phyloP scores from a whole-genome alignment of 2,113 vertebrate species.

The Ailuropoda melanoleuca region DNA sequence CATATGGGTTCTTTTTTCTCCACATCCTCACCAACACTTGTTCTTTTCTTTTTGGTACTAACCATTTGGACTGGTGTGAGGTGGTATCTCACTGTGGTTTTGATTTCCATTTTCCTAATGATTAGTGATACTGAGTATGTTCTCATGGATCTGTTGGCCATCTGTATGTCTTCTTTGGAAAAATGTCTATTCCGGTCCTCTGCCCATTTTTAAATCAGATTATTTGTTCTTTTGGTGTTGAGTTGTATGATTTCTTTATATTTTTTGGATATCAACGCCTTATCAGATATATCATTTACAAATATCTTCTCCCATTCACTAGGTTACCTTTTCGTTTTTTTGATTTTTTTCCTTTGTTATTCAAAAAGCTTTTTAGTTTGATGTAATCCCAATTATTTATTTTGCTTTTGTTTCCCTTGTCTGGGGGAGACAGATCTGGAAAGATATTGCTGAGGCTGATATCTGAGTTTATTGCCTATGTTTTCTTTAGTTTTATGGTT shows the following conservation, averaged over 20 bases:
- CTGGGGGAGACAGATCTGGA: background rate
- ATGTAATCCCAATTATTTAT: background rate
- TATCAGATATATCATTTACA: background rate
- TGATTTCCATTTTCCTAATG: background rate
- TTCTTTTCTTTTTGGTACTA: background rate
- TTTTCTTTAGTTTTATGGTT: background rate
- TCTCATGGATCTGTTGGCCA: background rate
- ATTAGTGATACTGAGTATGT: background rate
- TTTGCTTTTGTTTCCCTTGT: background rate
- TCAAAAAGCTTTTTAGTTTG: background rate
- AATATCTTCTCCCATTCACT: background rate
- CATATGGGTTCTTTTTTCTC: background rate
- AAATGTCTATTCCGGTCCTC: background rate
- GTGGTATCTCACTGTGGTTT: background rate
- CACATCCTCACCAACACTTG: background rate
- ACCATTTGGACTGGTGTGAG: background rate
- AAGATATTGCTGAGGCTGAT: background rate
- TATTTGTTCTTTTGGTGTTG: background rate
- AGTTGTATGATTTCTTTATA: background rate
- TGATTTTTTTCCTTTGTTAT: background rate
- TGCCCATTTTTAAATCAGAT: background rate
- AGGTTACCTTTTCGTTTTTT: background rate
- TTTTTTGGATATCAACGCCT: background rate
- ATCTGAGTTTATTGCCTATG: background rate
- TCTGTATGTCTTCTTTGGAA: background rate